Conservation (phyloP, 2,888 invertebrate genomes). For the Prosopocoilus inquinatus region DNA sequence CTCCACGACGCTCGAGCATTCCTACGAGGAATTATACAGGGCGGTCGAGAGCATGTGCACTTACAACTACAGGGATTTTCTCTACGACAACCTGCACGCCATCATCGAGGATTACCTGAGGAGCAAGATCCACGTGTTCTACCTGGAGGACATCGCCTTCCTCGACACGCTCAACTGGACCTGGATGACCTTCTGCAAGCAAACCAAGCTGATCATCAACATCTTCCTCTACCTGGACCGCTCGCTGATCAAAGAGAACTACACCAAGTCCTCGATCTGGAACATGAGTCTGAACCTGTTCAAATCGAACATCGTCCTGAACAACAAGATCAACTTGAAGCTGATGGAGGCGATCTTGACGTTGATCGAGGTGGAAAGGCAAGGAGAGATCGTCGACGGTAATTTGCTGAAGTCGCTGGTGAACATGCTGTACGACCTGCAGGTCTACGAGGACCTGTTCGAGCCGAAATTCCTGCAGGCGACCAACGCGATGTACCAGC, state of each 20-base stretch:
- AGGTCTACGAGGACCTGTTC: constrained; percentile 83
- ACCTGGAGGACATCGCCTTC: constrained; percentile 82
- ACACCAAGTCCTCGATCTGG: constrained; percentile 91
- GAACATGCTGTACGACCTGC: constrained; percentile 90
- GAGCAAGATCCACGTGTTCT: constrained; percentile 79
- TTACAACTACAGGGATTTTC: constrained; percentile 83
- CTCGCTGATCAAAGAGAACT: constrained; percentile 90
- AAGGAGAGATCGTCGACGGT: constrained; percentile 83
- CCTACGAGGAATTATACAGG: constrained; percentile 89
- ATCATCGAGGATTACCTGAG: constrained; percentile 82
- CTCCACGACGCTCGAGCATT: constrained; percentile 51
- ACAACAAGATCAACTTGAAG: constrained; percentile 78
- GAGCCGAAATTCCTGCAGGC: constrained; percentile 83
- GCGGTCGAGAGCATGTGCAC: constrained; percentile 96
- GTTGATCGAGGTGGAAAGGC: constrained; percentile 86
- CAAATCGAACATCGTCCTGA: constrained; percentile 84
- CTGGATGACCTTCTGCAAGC: constrained; percentile 91
- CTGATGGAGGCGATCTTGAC: constrained; percentile 86
- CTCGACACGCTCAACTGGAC: constrained; percentile 85
- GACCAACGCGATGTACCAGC: constrained; percentile 84
- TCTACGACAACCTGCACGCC: constrained; percentile 81
- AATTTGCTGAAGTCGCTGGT: constrained; percentile 86
- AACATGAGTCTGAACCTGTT: constrained; percentile 93
- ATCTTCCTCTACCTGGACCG: constrained; percentile 95
- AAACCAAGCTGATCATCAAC: constrained; percentile 96